Percentiles rank a stretch among this genome's conserved stretches.
These are phyloP conservation scores for Phyllostomus hastatus DNA, from an alignment of 2,113 vertebrate genomes.

Conservation along the genomic window DNA sequence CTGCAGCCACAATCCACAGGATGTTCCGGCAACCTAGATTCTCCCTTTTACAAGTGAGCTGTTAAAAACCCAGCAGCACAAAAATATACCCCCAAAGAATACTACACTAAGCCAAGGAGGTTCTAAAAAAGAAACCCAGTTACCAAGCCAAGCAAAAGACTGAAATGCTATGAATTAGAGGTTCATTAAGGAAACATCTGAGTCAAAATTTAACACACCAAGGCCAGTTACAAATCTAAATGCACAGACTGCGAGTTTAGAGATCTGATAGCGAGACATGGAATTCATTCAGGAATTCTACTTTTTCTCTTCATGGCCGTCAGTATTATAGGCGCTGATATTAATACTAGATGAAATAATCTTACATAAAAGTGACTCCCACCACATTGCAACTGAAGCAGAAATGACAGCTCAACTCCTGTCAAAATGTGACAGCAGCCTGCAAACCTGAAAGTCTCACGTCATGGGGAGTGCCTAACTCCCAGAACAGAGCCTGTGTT, in stretches of 20 bases:
- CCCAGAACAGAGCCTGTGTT: not conserved
- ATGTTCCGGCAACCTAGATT: not conserved
- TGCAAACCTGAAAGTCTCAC: not conserved
- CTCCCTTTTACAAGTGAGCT: not conserved
- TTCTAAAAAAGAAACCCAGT: not conserved
- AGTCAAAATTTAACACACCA: not conserved
- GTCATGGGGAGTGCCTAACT: not conserved
- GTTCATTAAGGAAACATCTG: not conserved
- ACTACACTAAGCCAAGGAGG: not conserved
- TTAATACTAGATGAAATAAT: not conserved
- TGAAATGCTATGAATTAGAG: not conserved
- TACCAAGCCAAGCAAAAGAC: not conserved
- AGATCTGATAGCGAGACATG: not conserved
- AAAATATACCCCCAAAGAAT: not conserved
- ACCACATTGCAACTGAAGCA: not conserved
- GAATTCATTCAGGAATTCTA: not conserved
- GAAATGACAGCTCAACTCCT: not conserved
- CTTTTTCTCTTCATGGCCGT: not conserved
- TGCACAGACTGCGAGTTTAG: not conserved
- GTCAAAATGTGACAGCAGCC: not conserved
- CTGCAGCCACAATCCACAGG: not conserved
- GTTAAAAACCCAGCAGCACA: not conserved
- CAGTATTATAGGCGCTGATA: not conserved
- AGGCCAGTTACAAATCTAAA: constrained; percentile 6
- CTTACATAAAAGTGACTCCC: constrained; percentile 6